Percentiles rank a stretch among this genome's conserved stretches.
Conservation (phyloP, 2,113 vertebrate genomes). For the Heptranchias perlo region DNA sequence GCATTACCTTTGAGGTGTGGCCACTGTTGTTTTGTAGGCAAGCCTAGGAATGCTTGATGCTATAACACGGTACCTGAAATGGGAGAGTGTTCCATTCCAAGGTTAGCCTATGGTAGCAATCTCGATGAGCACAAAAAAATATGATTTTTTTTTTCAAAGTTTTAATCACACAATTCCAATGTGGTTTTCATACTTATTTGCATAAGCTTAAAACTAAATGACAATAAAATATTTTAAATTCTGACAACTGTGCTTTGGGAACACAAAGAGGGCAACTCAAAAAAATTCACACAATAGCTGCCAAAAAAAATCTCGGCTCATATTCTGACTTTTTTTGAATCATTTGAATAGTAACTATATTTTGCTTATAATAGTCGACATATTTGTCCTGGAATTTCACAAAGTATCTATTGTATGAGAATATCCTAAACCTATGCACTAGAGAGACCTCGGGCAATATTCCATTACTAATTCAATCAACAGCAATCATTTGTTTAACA, state of each 20-base stretch:
- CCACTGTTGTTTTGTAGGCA: not conserved
- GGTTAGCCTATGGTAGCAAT: too few species aligned
- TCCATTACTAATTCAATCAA: slow-evolving; percentile 13
- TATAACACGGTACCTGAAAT: not conserved
- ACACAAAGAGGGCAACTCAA: not conserved
- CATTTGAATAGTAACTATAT: not conserved
- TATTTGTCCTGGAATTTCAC: slow-evolving; percentile 6
- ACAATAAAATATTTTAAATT: not conserved
- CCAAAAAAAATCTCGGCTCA: not conserved
- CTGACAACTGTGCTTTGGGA: not conserved
- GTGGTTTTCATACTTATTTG: not conserved
- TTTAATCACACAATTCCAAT: not conserved
- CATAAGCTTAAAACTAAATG: not conserved
- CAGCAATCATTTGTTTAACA: not conserved
- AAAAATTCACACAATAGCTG: not conserved
- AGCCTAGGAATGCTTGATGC: not conserved
- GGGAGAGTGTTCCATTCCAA: not conserved
- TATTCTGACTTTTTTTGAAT: not conserved
- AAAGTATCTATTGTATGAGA: slow-evolving; percentile 14
- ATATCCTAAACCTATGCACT: not conserved
- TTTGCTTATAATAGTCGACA: not conserved
- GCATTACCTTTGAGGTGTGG: not conserved
- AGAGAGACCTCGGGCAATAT: not conserved
- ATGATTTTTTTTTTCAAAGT: too few species aligned
- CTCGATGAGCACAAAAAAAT: too few species aligned